Conservation (phyloP, 2,113 vertebrate genomes). For the Microtus pennsylvanicus region DNA sequence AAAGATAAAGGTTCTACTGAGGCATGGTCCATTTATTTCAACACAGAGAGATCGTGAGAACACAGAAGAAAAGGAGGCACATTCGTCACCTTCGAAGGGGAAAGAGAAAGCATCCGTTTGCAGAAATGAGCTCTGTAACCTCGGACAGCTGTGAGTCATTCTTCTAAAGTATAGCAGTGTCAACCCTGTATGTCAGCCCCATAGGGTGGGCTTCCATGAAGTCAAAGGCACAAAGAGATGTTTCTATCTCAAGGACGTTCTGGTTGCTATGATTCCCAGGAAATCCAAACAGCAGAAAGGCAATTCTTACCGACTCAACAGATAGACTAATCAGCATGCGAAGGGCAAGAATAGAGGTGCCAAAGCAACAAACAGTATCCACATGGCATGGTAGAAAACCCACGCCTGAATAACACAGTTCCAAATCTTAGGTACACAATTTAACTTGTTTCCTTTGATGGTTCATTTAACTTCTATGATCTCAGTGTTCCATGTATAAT, state of each 20-base stretch:
- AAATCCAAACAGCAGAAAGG: background rate
- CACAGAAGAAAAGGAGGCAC: background rate
- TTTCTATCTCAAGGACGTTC: constrained; percentile 12
- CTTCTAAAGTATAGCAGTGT: background rate
- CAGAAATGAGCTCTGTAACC: constrained; percentile 33
- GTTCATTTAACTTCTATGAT: background rate
- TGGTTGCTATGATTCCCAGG: background rate
- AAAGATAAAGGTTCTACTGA: background rate
- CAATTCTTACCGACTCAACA: background rate
- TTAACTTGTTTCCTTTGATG: background rate
- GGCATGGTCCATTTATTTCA: background rate
- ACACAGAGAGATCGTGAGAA: background rate
- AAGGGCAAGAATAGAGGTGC: background rate
- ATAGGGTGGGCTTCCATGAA: background rate
- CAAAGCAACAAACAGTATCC: background rate
- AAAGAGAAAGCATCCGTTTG: background rate
- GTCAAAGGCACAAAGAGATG: background rate
- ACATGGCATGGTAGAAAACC: background rate
- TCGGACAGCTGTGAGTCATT: constrained; percentile 61
- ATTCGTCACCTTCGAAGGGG: background rate
- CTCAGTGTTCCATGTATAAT: background rate
- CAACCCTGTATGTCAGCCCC: background rate
- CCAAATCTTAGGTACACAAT: background rate
- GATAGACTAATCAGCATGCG: background rate
- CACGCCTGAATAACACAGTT: background rate